Percentiles rank a stretch among this genome's conserved stretches.
Evolutionary conservation across 2,113 vertebrate genomes (phyloP).

Genomic region (Baryphthengus martii): DNA sequence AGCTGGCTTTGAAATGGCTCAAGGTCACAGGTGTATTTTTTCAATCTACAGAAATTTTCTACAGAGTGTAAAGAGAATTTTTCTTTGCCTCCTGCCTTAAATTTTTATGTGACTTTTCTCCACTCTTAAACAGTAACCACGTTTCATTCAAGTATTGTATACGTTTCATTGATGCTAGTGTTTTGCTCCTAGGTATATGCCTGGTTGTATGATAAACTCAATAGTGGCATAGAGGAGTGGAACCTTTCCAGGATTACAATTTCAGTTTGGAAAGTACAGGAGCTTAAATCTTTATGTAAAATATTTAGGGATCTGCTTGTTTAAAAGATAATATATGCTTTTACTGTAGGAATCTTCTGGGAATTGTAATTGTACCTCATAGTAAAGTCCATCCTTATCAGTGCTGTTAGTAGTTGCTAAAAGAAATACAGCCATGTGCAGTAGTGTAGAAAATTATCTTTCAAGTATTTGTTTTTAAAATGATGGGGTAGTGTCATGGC

Average conservation of each 20-base stretch:
- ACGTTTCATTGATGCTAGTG: not conserved
- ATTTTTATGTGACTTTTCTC: not conserved
- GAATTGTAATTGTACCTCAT: not conserved
- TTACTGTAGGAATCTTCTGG: slow-evolving; percentile 7
- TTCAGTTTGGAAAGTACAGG: not conserved
- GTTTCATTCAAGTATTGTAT: not conserved
- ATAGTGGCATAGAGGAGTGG: not conserved
- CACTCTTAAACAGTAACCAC: not conserved
- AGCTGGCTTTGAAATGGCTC: not conserved
- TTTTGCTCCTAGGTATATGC: not conserved
- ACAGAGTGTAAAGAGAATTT: not conserved
- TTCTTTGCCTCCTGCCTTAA: not conserved
- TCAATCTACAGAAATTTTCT: not conserved
- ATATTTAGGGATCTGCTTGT: not conserved
- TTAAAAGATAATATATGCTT: not conserved
- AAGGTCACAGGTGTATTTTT: not conserved
- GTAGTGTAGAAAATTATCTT: not conserved
- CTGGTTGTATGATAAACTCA: not conserved
- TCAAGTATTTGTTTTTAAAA: slow-evolving; percentile 56
- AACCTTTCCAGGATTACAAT: not conserved
- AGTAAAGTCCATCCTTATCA: not conserved
- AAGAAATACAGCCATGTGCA: not conserved
- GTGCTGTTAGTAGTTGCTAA: not conserved
- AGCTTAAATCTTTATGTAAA: not conserved
- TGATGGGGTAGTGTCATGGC: slow-evolving; percentile 61